Base-by-base conservation (phyloP, 2,888 invertebrate genomes). In the Caenorhabditis macrosperma region DNA sequence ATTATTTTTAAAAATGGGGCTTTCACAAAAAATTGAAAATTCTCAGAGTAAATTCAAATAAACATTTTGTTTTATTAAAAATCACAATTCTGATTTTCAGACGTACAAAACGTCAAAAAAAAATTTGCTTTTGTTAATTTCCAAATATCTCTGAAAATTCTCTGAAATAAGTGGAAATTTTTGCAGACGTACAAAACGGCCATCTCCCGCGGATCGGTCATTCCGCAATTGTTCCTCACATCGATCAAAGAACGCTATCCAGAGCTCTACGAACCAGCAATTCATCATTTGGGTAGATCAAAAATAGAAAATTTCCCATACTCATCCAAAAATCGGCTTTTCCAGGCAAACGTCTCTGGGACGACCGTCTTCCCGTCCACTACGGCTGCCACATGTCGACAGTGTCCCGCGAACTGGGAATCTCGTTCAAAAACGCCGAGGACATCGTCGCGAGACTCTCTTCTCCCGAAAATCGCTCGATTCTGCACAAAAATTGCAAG, bases 351-450 rank as follows among this genome's bases (percentile, higher is more conserved):
- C 57, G 80, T 5, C 75, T 80, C 4, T 80, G 80, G 80, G 50
- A 71, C 26, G 46, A 57, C 22, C 52, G 72, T 22, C 46, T 74
- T 20, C 80, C 80, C 1, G 75, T 80, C 17, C 75, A 80, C 35
- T 76, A 75, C 59, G 75, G 80, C 2, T 76, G 69, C 28, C 80
- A 80, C 46, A 80, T 80, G 80, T 80, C 75, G n/a, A 80, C 75
- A 10, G 80, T 80, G n/a, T 69, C 69, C 22, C 59, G 75, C 24
- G 69, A 80, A 46, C 28, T 80, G 1, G 80, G 75, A 38, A 71
- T 80, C 26, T 57, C 80, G 12, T 80, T 76, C 57, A 75, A 66
- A 26, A 67, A 24, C 24, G 60, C 80, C 1, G 80, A 80, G 69
- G 80, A 80, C 35, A 80, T 80, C 22, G 71, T 80, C 9, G 61